Conservation (phyloP, 2,113 vertebrate species). For the Sminthopsis crassicaudata region DNA sequence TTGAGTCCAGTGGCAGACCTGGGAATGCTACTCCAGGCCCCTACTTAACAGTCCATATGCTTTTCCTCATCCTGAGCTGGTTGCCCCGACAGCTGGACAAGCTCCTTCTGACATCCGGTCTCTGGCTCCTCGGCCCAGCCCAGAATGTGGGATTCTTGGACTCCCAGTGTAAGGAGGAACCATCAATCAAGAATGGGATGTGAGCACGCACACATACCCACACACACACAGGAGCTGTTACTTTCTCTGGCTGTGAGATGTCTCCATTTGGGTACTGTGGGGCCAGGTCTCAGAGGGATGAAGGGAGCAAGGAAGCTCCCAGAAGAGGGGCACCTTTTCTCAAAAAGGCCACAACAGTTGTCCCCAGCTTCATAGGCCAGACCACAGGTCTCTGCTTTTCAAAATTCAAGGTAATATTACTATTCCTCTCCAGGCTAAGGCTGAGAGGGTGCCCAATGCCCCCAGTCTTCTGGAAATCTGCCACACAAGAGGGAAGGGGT, state of each 20-base stretch:
- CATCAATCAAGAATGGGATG: background rate
- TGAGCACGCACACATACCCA: background rate
- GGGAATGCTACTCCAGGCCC: background rate
- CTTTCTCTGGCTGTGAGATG: background rate
- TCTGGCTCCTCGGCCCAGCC: background rate
- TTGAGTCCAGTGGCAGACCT: background rate
- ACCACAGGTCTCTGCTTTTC: background rate
- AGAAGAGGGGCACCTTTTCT: background rate
- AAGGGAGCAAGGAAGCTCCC: background rate
- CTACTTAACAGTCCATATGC: background rate
- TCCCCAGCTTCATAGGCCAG: background rate
- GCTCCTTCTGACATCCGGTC: background rate
- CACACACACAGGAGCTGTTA: background rate
- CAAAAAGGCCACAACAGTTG: background rate
- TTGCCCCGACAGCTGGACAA: background rate
- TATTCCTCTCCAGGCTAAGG: background rate
- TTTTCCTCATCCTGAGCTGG: background rate
- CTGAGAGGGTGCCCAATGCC: background rate
- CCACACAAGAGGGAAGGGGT: background rate
- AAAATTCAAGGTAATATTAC: background rate
- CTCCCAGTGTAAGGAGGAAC: background rate
- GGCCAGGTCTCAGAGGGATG: background rate
- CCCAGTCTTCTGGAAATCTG: background rate
- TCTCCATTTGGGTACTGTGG: background rate
- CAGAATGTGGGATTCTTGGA: background rate